A percentile compares a stretch with the other conserved stretches of the same genome.
These are phyloP conservation scores for Telmatochromis sp. DNA, from an alignment of 2,113 vertebrate species.

Conservation along the genomic window DNA sequence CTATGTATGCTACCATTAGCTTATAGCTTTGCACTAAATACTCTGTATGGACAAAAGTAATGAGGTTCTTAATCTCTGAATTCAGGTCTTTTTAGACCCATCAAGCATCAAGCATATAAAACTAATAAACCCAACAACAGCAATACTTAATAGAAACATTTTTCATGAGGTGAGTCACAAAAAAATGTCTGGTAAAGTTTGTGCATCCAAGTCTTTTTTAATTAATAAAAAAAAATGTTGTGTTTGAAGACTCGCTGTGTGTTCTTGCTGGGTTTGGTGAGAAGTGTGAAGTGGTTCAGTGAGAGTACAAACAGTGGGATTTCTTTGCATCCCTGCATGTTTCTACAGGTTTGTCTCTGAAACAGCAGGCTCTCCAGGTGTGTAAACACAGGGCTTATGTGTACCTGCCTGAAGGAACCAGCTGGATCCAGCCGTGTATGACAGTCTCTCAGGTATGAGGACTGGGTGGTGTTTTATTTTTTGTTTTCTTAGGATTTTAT, in stretches of 20 bases:
- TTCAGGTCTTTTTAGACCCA: neutral
- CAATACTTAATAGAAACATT: neutral
- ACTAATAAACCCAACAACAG: neutral
- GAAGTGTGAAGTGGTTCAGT: neutral
- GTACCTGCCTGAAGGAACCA: constrained; percentile 12
- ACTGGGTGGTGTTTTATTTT: neutral
- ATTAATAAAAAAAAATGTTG: neutral
- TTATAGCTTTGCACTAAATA: neutral
- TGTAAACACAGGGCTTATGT: constrained; percentile 1
- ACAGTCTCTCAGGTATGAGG: neutral
- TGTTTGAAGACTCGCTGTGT: neutral
- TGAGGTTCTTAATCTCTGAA: neutral
- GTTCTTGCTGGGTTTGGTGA: neutral
- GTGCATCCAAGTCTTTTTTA: neutral
- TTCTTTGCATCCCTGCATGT: neutral
- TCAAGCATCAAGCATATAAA: neutral
- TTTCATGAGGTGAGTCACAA: neutral
- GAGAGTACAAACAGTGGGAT: neutral
- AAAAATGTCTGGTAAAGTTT: neutral
- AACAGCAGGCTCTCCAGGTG: constrained; percentile 29
- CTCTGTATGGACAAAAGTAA: neutral
- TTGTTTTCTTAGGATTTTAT: neutral
- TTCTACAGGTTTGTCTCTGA: constrained; percentile 14
- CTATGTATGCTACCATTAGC: neutral
- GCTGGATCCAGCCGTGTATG: neutral